phyloP scores from a whole-genome alignment of 1,140 invertebrate genomes.

The Apocrypta bakeri region DNA sequence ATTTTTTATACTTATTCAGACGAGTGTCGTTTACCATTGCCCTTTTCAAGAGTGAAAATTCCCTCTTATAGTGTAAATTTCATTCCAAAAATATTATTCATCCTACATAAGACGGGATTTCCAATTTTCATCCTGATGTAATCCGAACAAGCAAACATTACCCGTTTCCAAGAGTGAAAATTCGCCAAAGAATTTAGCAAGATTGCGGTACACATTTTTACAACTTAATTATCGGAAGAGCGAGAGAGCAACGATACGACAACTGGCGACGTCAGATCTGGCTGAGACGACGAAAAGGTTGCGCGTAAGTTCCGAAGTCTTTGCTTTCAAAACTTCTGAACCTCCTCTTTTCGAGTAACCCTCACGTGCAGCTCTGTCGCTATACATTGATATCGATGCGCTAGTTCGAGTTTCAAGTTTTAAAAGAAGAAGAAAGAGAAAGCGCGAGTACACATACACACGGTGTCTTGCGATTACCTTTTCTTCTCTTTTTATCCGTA shows the following conservation, averaged over 20 bases:
- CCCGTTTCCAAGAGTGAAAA: no score
- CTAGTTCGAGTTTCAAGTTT: slow-evolving; percentile 27
- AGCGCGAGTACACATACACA: neutral
- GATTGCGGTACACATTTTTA: slow-evolving; percentile 64
- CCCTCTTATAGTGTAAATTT: no score
- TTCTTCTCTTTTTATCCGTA: slow-evolving; percentile 41
- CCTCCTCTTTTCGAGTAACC: neutral
- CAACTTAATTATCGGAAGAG: slow-evolving; percentile 67
- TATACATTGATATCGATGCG: neutral
- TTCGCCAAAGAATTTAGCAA: slow-evolving; percentile 58
- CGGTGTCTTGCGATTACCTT: slow-evolving; percentile 1
- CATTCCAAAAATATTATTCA: no score
- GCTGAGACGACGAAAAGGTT: slow-evolving; percentile 49
- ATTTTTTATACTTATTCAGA: no score
- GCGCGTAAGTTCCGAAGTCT: neutral
- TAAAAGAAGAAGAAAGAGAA: neutral
- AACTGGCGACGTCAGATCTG: slow-evolving; percentile 40
- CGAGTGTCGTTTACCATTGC: no score
- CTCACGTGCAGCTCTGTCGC: neutral
- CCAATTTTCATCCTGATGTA: no score
- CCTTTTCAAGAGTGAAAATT: no score
- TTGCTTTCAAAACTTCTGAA: slow-evolving; percentile 56
- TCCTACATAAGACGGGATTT: no score
- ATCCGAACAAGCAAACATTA: no score
- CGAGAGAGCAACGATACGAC: slow-evolving; percentile 48